Conservation (phyloP, 2,888 invertebrate genomes). For the Lycaena phlaeas region DNA sequence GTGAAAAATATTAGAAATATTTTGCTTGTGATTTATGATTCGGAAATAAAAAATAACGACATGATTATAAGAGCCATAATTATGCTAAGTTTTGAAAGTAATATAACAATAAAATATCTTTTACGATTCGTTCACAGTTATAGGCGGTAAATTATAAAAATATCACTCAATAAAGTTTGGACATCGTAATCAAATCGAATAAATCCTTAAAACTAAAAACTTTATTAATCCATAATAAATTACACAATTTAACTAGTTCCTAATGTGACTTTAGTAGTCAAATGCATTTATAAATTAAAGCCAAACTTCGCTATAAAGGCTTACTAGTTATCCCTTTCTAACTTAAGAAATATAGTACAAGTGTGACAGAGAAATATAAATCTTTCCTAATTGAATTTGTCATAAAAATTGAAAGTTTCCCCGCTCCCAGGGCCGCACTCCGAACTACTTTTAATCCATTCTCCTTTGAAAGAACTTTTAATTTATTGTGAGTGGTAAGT, state of each 20-base stretch:
- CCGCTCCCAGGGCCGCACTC: slow-evolving; percentile 51
- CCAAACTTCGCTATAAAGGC: slow-evolving; percentile 41
- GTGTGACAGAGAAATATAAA: slow-evolving; percentile 51
- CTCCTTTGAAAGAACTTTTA: slow-evolving; percentile 65
- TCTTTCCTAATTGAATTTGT: slow-evolving; percentile 65
- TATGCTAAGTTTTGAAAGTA: slow-evolving; percentile 2
- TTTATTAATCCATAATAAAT: slow-evolving; percentile 21
- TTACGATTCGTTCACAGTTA: slow-evolving; percentile 1
- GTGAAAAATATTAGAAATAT: too few relatives aligned
- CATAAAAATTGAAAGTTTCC: slow-evolving; percentile 70
- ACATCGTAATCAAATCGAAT: neutral
- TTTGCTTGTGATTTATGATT: neutral
- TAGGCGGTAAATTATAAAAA: slow-evolving; percentile 6
- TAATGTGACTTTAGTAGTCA: slow-evolving; percentile 33
- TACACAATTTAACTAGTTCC: slow-evolving; percentile 22
- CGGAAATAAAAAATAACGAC: neutral
- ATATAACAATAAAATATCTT: slow-evolving; percentile 4
- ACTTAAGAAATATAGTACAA: slow-evolving; percentile 34
- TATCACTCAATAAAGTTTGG: slow-evolving; percentile 5
- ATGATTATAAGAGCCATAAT: neutral
- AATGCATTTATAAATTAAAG: slow-evolving; percentile 41
- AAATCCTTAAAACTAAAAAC: slow-evolving; percentile 2
- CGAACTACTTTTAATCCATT: slow-evolving; percentile 69
- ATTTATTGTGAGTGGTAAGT: slow-evolving; percentile 71
- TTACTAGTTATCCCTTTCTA: slow-evolving; percentile 31